Evolutionary conservation across 2,888 invertebrate species (phyloP).

Genomic region (Stictocephala bisonia): DNA sequence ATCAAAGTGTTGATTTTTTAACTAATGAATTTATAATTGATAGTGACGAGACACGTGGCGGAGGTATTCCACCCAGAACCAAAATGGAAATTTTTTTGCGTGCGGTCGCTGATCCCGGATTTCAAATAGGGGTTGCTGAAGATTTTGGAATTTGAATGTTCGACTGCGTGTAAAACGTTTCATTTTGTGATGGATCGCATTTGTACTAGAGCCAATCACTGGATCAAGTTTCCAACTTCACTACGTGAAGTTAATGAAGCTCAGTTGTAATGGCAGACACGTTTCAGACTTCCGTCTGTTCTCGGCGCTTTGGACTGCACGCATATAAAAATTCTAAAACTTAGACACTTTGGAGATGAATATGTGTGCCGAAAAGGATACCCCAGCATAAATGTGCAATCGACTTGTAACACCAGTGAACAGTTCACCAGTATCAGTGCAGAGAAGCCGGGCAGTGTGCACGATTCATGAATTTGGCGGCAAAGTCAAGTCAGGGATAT

Average conservation of each 20-base stretch:
- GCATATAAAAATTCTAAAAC: not conserved
- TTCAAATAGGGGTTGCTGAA: slow-evolving; percentile 3
- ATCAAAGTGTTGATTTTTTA: too few species aligned
- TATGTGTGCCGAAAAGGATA: slow-evolving; percentile 1
- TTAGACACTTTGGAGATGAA: not conserved
- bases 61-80: not conserved
- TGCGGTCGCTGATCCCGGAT: slow-evolving; percentile 7
- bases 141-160: not conserved
- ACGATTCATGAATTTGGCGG: slow-evolving; percentile 6
- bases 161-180: not conserved
- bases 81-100: slow-evolving; percentile 25
- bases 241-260: not conserved
- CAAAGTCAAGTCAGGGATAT: not conserved
- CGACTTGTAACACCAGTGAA: not conserved
- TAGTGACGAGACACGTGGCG: not conserved
- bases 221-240: not conserved
- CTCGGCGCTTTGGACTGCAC: slow-evolving; percentile 9
- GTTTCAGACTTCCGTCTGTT: not conserved
- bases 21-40: not conserved
- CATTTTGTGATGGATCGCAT: not conserved
- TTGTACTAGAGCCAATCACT: not conserved
- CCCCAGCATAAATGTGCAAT: not conserved
- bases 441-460: slow-evolving; percentile 5
- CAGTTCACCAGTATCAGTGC: not conserved
- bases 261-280: not conserved